A percentile compares a stretch with the other conserved stretches of the same genome.
Conservation (phyloP, 2,797 vertebrate genomes). For the Sphenodon punctatus region DNA sequence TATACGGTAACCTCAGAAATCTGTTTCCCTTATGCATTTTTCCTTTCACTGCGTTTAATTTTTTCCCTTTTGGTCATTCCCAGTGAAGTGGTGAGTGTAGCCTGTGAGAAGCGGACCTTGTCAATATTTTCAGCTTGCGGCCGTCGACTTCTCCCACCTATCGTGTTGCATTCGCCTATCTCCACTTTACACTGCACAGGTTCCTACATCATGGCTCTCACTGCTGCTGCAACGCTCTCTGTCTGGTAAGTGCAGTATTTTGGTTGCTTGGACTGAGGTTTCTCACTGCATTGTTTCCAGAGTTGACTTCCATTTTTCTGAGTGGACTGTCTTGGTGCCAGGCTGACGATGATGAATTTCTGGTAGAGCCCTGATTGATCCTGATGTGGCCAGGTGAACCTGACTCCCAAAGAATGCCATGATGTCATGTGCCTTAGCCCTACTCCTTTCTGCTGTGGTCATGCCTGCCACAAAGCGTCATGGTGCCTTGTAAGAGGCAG, state of each 20-base stretch:
- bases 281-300: no score
- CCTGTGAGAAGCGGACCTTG: slow-evolving; percentile 90
- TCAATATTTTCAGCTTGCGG: slow-evolving; percentile 93
- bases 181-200: slow-evolving; percentile 92
- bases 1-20: background rate
- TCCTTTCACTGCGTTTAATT: background rate
- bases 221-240: slow-evolving; percentile 87
- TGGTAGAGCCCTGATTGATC: no score
- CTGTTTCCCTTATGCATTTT: background rate
- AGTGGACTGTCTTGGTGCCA: no score
- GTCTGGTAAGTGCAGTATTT: slow-evolving; percentile 90
- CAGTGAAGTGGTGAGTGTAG: slow-evolving; percentile 90
- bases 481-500: no score
- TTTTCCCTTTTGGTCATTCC: background rate
- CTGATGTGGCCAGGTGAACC: no score
- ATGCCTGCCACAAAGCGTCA: no score
- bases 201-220: slow-evolving; percentile 92
- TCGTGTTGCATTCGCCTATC: slow-evolving; percentile 86
- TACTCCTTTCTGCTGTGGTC: no score
- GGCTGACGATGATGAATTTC: no score
- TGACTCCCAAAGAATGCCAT: no score
- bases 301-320: no score
- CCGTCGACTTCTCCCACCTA: slow-evolving; percentile 91
- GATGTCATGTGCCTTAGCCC: no score
- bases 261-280: no score